These are phyloP conservation scores for Equus przewalskii DNA, from an alignment of 2,113 vertebrate species.

Conservation along the genomic window DNA sequence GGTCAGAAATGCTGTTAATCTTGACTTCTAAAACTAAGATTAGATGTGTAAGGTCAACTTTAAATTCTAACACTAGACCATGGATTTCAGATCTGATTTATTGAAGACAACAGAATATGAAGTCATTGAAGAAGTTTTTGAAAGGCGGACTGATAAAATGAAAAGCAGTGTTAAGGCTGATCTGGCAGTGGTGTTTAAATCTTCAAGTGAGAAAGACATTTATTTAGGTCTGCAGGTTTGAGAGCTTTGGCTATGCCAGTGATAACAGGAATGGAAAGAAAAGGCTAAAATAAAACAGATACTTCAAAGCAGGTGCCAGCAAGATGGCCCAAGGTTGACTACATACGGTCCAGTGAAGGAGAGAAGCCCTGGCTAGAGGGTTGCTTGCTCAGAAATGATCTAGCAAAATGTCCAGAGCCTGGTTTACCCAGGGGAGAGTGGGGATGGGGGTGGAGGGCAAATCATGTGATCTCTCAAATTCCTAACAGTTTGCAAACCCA, in stretches of 20 bases:
- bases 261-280: neutral
- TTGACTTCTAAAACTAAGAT: neutral
- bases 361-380: neutral
- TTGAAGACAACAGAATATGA: neutral
- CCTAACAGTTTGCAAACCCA: neutral
- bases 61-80: neutral
- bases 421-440: neutral
- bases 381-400: neutral
- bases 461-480: neutral
- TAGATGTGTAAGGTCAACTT: neutral
- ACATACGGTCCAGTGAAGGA: neutral
- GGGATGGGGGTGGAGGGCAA: accelerated
- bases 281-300: neutral
- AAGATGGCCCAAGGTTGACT: neutral
- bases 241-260: neutral
- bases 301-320: neutral
- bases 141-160: neutral
- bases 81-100: neutral
- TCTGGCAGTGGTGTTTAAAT: neutral
- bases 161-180: neutral
- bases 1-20: neutral
- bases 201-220: neutral
- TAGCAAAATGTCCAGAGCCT: neutral
- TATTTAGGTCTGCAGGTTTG: neutral
- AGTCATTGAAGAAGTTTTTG: neutral